phyloP scores from a whole-genome alignment of 2,888 invertebrate species.

The Elegia similella region DNA sequence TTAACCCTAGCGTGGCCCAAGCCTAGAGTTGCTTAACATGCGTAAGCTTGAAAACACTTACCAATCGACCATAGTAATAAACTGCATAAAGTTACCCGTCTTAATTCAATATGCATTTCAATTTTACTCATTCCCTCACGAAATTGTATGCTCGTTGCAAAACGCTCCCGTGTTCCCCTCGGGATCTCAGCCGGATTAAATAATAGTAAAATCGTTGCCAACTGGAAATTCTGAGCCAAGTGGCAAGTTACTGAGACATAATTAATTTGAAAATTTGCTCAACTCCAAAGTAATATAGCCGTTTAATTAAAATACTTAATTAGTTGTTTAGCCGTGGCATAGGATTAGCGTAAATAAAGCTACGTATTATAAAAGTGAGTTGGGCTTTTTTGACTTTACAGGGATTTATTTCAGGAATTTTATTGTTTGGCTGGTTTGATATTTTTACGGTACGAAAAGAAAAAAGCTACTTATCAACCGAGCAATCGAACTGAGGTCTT shows the following conservation, averaged over 20 bases:
- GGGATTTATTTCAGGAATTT: background rate
- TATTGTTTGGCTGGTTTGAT: background rate
- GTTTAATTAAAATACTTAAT: constrained; percentile 37
- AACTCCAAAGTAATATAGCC: constrained; percentile 29
- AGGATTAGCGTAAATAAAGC: constrained; percentile 9
- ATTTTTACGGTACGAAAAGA: background rate
- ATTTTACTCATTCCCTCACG: background rate
- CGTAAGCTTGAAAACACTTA: too few species aligned
- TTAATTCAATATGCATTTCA: background rate
- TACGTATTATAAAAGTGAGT: background rate
- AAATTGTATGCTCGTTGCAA: constrained; percentile 10
- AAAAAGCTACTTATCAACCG: too few species aligned
- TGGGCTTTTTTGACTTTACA: background rate
- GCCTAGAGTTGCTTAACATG: too few species aligned
- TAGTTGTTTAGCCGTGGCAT: constrained; percentile 22
- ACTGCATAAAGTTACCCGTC: background rate
- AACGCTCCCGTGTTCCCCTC: constrained; percentile 22
- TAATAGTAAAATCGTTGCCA: constrained; percentile 62
- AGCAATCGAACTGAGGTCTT: too few species aligned
- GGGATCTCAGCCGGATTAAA: constrained; percentile 44
- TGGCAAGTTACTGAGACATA: constrained; percentile 38
- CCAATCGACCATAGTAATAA: too few species aligned
- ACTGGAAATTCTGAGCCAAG: constrained; percentile 52
- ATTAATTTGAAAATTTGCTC: constrained; percentile 49
- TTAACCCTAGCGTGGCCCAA: too few species aligned